These are phyloP conservation scores for Siniperca obscura DNA, from an alignment of 2,797 vertebrate species.

Conservation along the genomic window DNA sequence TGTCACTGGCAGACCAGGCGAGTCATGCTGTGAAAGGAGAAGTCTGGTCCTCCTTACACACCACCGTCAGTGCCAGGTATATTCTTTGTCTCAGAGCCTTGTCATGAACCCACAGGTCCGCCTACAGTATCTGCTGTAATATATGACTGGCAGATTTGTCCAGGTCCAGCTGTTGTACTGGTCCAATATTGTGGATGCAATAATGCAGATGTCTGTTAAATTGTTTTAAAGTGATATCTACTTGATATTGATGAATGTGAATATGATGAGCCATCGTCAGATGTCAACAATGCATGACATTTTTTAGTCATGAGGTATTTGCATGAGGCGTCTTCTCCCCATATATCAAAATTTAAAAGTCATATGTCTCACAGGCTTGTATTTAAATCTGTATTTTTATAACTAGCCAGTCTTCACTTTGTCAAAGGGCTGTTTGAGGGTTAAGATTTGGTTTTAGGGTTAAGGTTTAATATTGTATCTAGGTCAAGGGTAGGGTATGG, in stretches of 20 bases:
- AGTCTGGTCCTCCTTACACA: conserved; percentile 58
- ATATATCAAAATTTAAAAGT: conserved; percentile 26
- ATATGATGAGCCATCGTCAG: conserved; percentile 5
- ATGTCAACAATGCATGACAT: not conserved
- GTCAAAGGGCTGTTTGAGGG: not conserved
- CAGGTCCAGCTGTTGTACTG: conserved; percentile 5
- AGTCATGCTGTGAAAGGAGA: conserved; percentile 60
- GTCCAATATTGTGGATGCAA: not conserved
- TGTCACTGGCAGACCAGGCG: conserved; percentile 70
- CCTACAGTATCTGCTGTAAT: not conserved
- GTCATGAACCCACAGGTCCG: conserved; percentile 36
- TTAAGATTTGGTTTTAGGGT: not conserved
- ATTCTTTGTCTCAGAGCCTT: conserved; percentile 43
- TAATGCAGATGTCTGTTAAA: not conserved
- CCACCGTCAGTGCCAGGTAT: conserved; percentile 31
- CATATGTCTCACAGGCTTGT: not conserved
- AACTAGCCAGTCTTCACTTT: not conserved
- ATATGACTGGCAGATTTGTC: conserved; percentile 8
- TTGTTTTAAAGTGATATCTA: not conserved
- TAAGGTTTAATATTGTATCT: not conserved
- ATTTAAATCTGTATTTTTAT: not conserved
- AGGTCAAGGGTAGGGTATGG: not conserved
- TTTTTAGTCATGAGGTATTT: conserved; percentile 14
- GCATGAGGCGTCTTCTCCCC: conserved; percentile 26
- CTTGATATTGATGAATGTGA: conserved; percentile 28